Evolutionary conservation across 2,888 invertebrate genomes (phyloP).

Genomic region (Phragmatobia fuliginosa): DNA sequence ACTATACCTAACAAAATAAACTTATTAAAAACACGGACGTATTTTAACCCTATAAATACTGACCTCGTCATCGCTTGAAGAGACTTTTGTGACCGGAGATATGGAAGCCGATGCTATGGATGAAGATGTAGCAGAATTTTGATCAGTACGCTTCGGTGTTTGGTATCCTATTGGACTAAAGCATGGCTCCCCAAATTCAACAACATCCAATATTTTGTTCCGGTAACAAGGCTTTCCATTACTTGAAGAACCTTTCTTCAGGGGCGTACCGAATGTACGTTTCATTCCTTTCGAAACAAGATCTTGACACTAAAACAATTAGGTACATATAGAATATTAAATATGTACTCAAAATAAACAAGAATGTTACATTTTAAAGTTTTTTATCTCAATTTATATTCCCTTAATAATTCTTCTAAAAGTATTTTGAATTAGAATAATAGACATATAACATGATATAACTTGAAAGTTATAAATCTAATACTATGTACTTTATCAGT

Average conservation of each 20-base stretch:
- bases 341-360: too few relatives aligned
- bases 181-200: slow-evolving; percentile 75
- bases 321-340: too few relatives aligned
- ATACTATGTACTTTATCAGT: background rate
- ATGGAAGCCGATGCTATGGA: slow-evolving; percentile 73
- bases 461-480: background rate
- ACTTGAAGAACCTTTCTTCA: slow-evolving; percentile 56
- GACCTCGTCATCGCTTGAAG: slow-evolving; percentile 80
- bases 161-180: slow-evolving; percentile 77
- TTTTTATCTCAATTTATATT: too few relatives aligned
- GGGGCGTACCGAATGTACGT: slow-evolving; percentile 79
- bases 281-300: slow-evolving; percentile 75
- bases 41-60: background rate
- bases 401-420: too few relatives aligned
- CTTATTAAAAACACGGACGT: background rate
- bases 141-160: slow-evolving; percentile 67
- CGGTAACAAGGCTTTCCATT: slow-evolving; percentile 66
- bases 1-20: background rate
- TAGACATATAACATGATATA: too few relatives aligned
- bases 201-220: slow-evolving; percentile 77
- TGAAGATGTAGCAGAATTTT: slow-evolving; percentile 64
- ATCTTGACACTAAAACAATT: slow-evolving; percentile 64
- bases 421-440: too few relatives aligned
- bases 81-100: slow-evolving; percentile 72
- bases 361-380: too few relatives aligned